Conservation (phyloP, 1,140 invertebrate genomes). For the Pinna nobilis region DNA sequence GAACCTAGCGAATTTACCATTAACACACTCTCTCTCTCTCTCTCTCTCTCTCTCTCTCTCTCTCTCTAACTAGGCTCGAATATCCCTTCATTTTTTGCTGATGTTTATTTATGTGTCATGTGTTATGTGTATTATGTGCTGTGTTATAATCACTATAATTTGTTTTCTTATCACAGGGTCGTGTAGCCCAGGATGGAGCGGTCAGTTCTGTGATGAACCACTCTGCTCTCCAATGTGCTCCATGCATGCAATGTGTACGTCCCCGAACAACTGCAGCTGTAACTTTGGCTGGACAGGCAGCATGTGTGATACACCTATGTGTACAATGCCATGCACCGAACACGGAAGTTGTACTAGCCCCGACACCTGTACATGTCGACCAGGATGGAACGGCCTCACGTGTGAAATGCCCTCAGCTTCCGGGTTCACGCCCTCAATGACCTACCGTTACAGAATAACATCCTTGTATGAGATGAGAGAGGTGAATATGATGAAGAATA, state of each 20-base stretch:
- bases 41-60: too few species aligned
- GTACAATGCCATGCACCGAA: background rate
- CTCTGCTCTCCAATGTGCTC: background rate
- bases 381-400: slow-evolving; percentile 11
- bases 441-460: background rate
- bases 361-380: background rate
- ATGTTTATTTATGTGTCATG: too few species aligned
- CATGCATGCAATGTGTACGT: background rate
- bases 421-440: slow-evolving; percentile 1
- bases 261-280: background rate
- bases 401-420: slow-evolving; percentile 14
- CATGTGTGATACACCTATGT: background rate
- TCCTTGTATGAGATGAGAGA: background rate
- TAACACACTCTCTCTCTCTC: too few species aligned
- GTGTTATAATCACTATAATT: too few species aligned
- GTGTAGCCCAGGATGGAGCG: background rate
- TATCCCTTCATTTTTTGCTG: too few species aligned
- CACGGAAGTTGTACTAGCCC: slow-evolving; percentile 7
- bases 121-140: too few species aligned
- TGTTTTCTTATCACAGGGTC: slow-evolving; percentile 1
- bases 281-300: background rate
- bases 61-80: too few species aligned
- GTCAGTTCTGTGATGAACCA: slow-evolving; percentile 8
- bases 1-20: too few species aligned
- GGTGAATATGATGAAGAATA: slow-evolving; percentile 5